phyloP scores from a whole-genome alignment of 1,140 invertebrate species.

The Calephelis virginiensis region DNA sequence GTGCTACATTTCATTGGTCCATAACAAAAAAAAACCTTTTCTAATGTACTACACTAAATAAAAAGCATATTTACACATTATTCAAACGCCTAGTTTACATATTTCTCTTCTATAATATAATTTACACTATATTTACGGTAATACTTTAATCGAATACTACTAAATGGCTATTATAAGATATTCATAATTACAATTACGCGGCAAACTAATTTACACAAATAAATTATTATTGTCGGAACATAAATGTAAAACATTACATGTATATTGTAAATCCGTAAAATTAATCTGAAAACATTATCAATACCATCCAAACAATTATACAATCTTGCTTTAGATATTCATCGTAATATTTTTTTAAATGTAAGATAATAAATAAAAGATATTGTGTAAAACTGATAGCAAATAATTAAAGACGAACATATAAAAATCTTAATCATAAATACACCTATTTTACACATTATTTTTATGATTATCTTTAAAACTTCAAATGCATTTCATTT shows the following conservation, averaged over 20 bases:
- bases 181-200: constrained; percentile 7
- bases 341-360: not conserved
- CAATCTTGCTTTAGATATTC: not conserved
- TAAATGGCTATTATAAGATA: constrained; percentile 4
- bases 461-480: not conserved
- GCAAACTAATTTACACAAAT: constrained; percentile 7
- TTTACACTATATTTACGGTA: constrained; percentile 11
- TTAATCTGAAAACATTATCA: not conserved
- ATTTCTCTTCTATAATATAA: not conserved
- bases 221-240: constrained; percentile 4
- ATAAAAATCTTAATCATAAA: not conserved
- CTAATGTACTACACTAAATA: not conserved
- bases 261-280: not conserved
- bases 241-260: not conserved
- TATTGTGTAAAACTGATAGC: not conserved
- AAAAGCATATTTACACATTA: constrained; percentile 6
- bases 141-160: constrained; percentile 1
- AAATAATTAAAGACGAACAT: not conserved
- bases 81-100: not conserved
- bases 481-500: too few relatives aligned
- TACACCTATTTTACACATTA: not conserved
- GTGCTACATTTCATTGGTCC: constrained; percentile 5
- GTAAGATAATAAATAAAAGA: not conserved
- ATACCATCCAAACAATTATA: not conserved
- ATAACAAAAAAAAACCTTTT: not conserved